Conservation (phyloP, 2,113 vertebrate species). For the Saccopteryx leptura region DNA sequence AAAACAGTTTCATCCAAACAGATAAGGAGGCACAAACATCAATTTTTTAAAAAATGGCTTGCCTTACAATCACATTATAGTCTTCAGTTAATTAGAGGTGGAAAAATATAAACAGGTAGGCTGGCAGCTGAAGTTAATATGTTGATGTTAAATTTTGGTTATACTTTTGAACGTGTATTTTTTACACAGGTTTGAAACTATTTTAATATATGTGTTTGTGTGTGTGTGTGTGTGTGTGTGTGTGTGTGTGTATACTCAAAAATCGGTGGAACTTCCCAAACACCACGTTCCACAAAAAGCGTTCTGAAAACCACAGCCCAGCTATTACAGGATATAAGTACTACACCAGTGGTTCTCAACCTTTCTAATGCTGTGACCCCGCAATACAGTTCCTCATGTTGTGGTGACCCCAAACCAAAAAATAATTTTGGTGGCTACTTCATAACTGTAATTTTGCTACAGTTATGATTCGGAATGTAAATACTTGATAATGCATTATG, state of each 20-base stretch:
- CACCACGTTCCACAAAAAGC: not conserved
- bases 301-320: not conserved
- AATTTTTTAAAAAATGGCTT: not conserved
- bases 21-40: not conserved
- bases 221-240: too few species aligned
- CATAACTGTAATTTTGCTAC: too few species aligned
- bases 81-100: not conserved
- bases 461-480: too few species aligned
- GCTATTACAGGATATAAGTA: not conserved
- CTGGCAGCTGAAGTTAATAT: not conserved
- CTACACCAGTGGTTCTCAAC: not conserved
- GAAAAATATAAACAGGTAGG: constrained; percentile 30
- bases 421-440: too few species aligned
- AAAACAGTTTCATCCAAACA: not conserved
- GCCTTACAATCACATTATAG: not conserved
- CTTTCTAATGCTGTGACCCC: too few species aligned
- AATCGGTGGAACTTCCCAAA: not conserved
- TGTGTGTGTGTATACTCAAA: not conserved
- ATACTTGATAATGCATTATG: too few species aligned
- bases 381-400: too few species aligned
- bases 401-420: too few species aligned
- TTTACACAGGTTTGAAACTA: not conserved
- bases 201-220: not conserved
- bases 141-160: not conserved
- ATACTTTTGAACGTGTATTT: not conserved